Evolutionary conservation across 2,797 vertebrate genomes (phyloP).

Genomic region (Peromyscus melanophrys): DNA sequence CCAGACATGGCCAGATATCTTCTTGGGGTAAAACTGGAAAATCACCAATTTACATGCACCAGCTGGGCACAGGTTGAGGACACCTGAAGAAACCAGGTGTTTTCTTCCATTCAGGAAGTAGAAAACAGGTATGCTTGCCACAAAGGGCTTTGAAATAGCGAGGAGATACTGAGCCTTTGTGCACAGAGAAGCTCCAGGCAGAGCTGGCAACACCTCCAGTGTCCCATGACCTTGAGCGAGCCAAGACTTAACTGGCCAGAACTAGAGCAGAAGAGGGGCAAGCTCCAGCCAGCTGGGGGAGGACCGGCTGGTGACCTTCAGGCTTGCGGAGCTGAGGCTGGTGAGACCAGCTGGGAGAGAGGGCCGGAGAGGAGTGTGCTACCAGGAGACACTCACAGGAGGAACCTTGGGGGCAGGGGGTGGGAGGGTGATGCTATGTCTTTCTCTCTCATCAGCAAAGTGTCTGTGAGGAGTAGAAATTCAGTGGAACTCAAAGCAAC

Average conservation of each 20-base stretch:
- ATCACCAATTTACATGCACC: not conserved
- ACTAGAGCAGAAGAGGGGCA: not conserved
- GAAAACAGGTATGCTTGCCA: not conserved
- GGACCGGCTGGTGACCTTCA: not conserved
- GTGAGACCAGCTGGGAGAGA: not conserved
- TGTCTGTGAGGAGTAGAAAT: not conserved
- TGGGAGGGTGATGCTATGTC: not conserved
- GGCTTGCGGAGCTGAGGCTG: not conserved
- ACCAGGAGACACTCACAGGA: not conserved
- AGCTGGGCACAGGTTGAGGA: not conserved
- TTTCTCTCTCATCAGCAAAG: not conserved
- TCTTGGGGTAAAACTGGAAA: not conserved
- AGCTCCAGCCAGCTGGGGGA: not conserved
- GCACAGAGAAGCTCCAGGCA: not conserved
- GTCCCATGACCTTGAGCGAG: not conserved
- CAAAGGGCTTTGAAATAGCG: conserved; percentile 12
- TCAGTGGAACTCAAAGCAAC: not conserved
- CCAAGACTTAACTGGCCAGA: not conserved
- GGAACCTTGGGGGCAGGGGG: not conserved
- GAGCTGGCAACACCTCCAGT: not conserved
- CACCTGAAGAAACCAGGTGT: not conserved
- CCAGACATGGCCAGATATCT: not conserved
- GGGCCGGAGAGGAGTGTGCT: not conserved
- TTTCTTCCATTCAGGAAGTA: not conserved
- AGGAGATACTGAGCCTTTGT: not conserved